Percentiles rank a stretch among this genome's conserved stretches.
These are phyloP conservation scores for Cricetomys ansorgei DNA, from an alignment of 2,113 vertebrate genomes.

Conservation along the genomic window DNA sequence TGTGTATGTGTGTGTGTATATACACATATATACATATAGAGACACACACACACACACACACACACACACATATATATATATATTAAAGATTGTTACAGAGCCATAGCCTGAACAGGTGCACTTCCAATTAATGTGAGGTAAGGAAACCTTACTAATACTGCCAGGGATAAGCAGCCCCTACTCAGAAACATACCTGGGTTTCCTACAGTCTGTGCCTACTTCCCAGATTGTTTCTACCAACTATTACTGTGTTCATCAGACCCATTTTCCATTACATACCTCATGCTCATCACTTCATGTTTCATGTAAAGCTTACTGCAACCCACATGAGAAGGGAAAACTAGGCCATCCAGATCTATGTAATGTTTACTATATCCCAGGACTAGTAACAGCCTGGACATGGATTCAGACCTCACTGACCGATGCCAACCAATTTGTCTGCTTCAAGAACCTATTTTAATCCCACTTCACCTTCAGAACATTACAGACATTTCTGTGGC, in stretches of 20 bases:
- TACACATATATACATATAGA: not conserved
- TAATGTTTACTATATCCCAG: not conserved
- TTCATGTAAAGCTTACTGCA: slow-evolving; percentile 7
- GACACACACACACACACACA: not conserved
- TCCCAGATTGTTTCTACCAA: not conserved
- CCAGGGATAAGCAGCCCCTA: too few species aligned
- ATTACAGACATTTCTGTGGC: not conserved
- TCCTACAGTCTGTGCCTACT: not conserved
- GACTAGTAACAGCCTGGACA: not conserved
- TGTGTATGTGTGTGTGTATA: not conserved
- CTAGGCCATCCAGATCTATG: not conserved
- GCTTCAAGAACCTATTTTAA: not conserved
- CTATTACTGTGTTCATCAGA: not conserved
- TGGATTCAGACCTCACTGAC: not conserved
- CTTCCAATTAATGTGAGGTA: not conserved
- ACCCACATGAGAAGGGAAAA: not conserved
- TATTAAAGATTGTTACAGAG: not conserved
- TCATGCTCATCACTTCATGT: not conserved
- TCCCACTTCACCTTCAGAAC: not conserved
- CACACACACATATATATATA: not conserved
- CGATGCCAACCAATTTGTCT: not conserved
- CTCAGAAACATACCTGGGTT: not conserved
- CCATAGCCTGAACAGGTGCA: not conserved
- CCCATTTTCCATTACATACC: not conserved
- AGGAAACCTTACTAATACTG: not conserved